Evolutionary conservation across 2,888 invertebrate species (phyloP), one percentile per base, ranked within the genome.

Genomic region (Tenodera sinensis): DNA sequence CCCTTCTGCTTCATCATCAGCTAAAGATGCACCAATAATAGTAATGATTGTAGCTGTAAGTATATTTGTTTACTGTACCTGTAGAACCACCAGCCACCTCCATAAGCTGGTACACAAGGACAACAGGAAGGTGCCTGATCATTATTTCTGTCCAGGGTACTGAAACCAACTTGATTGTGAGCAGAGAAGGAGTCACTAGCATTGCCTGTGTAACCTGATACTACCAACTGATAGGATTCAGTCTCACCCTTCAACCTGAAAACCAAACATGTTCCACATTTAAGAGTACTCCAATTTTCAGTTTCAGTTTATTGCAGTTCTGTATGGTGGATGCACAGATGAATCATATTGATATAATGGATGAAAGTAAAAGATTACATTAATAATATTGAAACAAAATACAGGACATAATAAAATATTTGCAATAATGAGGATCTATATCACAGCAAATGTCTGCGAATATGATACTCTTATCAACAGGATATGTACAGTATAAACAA

Each of bases 31-130:
- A 4, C 4, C 2, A 30, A 30, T 30, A 30, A 30, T 30, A 30
- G 4, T 30, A 30, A 15, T 82, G 7, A 34, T 28, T 30, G 1
- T 28, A 82, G 2, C 20, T 34, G 82, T 27, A n/a, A n/a, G n/a
- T n/a, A 15, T 71, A 71, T 71, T 20, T 20, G 0, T 71, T 71
- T 42, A 20, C 8, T 92, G 91, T 91, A 95, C 94, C 94, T 94
- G 91, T 95, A 94, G 91, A 95, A 95, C 95, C 95, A 95, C 95
- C 95, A 95, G 15, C 95, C 95, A 28, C 95, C 94, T 1, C 94
- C 94, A 92, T 94, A 95, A 1, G 94, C 93, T 28, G 93, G 92
- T 0, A 95, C 94, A 91, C 95, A 95, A 28, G 94, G 94, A 91
- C 94, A 94, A 91, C 95, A 94, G 27, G 93, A 92, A 0, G 94